Percentiles rank a stretch among this genome's conserved stretches.
phyloP scores from a whole-genome alignment of 2,113 vertebrate genomes.

The Cryptomyrus ogoouensis region DNA sequence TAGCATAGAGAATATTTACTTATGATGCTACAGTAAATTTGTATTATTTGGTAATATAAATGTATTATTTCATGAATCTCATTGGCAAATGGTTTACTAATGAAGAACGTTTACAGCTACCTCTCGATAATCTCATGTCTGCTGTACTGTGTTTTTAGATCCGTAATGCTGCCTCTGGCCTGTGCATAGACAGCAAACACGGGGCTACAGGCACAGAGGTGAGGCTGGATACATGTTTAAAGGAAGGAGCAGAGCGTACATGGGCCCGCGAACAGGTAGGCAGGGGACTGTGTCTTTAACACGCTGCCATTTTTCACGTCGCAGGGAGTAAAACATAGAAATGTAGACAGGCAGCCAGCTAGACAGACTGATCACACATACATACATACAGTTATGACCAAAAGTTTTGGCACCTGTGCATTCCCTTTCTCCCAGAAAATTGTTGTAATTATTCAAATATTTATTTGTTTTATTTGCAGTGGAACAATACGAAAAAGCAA shows the following conservation, averaged over 20 bases:
- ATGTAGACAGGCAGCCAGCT: not conserved
- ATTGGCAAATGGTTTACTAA: not conserved
- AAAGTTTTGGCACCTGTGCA: not conserved
- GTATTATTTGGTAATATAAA: not conserved
- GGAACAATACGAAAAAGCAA: not conserved
- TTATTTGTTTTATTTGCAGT: not conserved
- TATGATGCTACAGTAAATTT: not conserved
- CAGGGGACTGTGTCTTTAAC: not conserved
- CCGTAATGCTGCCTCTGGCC: slow-evolving; percentile 70
- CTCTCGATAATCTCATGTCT: not conserved
- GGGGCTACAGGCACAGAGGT: slow-evolving; percentile 75
- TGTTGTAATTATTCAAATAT: not conserved
- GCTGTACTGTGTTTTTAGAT: slow-evolving; percentile 58
- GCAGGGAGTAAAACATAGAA: not conserved
- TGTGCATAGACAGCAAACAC: slow-evolving; percentile 80
- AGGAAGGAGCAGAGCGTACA: slow-evolving; percentile 77
- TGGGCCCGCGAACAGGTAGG: slow-evolving; percentile 84
- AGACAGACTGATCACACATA: not conserved
- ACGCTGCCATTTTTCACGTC: not conserved
- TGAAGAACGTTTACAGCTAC: not conserved
- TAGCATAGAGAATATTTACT: not conserved
- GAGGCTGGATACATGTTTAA: slow-evolving; percentile 73
- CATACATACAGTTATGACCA: not conserved
- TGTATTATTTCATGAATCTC: not conserved
- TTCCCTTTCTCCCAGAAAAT: not conserved